Conservation (phyloP, 2,113 vertebrate species). For the Heterotis niloticus region DNA sequence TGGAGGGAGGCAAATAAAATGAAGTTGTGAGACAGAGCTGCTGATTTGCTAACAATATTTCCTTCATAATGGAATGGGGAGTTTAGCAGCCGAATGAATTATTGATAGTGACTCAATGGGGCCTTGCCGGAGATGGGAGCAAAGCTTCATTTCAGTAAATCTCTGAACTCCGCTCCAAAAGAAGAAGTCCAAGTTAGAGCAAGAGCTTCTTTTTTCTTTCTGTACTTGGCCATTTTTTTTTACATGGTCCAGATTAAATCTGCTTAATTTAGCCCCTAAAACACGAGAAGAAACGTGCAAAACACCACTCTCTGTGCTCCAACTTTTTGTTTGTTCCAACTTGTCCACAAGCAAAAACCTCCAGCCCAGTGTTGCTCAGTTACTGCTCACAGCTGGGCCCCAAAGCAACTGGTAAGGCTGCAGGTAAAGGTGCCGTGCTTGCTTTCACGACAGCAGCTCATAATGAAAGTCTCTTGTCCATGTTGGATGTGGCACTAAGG, state of each 20-base stretch:
- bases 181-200: slow-evolving; percentile 36
- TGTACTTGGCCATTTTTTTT: too few species aligned
- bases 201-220: slow-evolving; percentile 36
- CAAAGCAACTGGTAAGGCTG: not conserved
- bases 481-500: slow-evolving; percentile 26
- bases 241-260: too few species aligned
- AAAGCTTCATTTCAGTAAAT: slow-evolving; percentile 52
- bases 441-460: slow-evolving; percentile 9
- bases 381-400: not conserved
- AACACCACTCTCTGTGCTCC: not conserved
- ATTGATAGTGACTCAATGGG: slow-evolving; percentile 56
- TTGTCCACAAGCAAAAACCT: slow-evolving; percentile 11
- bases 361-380: not conserved
- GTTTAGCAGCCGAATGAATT: slow-evolving; percentile 53
- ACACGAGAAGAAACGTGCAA: too few species aligned
- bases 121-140: slow-evolving; percentile 51
- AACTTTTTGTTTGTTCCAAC: not conserved
- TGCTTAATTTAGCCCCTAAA: not conserved
- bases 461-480: slow-evolving; percentile 34
- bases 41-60: slow-evolving; percentile 50
- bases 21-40: slow-evolving; percentile 31
- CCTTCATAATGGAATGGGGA: slow-evolving; percentile 47
- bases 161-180: slow-evolving; percentile 50
- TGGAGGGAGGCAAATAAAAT: slow-evolving; percentile 34
- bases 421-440: slow-evolving; percentile 1